These are phyloP conservation scores for Pyrrhosoma nymphula DNA, from an alignment of 2,888 invertebrate species.

Conservation along the genomic window DNA sequence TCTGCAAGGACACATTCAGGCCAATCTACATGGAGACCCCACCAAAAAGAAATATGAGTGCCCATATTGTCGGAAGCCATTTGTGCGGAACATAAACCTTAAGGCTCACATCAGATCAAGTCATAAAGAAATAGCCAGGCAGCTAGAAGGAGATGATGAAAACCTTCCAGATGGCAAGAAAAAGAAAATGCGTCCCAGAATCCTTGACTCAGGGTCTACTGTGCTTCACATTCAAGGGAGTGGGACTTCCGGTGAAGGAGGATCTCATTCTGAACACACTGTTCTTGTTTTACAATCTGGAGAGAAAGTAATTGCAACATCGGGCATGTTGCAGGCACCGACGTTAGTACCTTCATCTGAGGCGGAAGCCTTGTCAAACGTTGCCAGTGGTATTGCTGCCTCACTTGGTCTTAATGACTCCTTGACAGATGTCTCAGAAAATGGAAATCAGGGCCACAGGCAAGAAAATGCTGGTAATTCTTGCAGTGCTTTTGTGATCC, in stretches of 20 bases:
- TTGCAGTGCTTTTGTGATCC: slow-evolving; percentile 72
- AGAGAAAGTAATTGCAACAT: slow-evolving; percentile 46
- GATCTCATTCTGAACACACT: slow-evolving; percentile 52
- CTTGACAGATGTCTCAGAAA: slow-evolving; percentile 71
- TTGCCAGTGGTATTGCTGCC: slow-evolving; percentile 81
- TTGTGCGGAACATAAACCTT: slow-evolving; percentile 84
- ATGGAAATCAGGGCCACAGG: slow-evolving; percentile 72
- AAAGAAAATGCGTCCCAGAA: slow-evolving; percentile 42
- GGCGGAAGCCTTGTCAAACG: slow-evolving; percentile 80
- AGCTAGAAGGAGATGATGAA: slow-evolving; percentile 77
- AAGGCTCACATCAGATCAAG: slow-evolving; percentile 85
- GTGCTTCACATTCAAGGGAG: slow-evolving; percentile 53
- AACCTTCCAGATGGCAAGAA: slow-evolving; percentile 74
- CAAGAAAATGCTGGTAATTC: slow-evolving; percentile 72
- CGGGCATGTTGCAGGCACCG: slow-evolving; percentile 71
- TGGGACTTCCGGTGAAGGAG: not conserved
- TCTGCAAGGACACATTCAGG: slow-evolving; percentile 79
- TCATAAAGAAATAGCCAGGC: slow-evolving; percentile 83
- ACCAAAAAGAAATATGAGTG: slow-evolving; percentile 79
- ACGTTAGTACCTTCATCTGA: slow-evolving; percentile 80
- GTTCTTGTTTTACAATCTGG: slow-evolving; percentile 55
- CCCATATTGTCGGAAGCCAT: slow-evolving; percentile 87
- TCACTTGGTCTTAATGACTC: slow-evolving; percentile 80
- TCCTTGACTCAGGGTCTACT: slow-evolving; percentile 54
- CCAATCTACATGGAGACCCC: slow-evolving; percentile 76